Conservation (phyloP, 2,888 invertebrate species). For the Pseudococcus longispinus region DNA sequence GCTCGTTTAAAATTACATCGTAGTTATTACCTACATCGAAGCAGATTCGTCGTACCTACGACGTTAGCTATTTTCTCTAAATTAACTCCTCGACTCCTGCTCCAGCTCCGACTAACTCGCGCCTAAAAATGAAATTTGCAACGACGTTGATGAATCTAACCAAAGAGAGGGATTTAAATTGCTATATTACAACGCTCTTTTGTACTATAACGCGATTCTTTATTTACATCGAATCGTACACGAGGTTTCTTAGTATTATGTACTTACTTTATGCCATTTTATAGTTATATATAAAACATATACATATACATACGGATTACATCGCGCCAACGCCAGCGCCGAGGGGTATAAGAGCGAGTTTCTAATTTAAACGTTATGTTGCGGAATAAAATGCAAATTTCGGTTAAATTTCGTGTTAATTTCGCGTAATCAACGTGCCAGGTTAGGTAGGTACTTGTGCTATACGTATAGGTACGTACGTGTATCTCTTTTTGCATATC, state of each 20-base stretch:
- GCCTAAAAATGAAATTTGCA: slow-evolving; percentile 30
- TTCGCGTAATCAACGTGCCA: slow-evolving; percentile 24
- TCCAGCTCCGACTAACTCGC: too few species aligned
- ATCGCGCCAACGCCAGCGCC: background rate
- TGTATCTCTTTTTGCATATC: background rate
- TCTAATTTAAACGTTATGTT: slow-evolving; percentile 44
- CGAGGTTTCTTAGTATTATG: background rate
- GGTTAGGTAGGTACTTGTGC: background rate
- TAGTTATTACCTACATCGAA: background rate
- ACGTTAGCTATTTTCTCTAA: slow-evolving; percentile 29
- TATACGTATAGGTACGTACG: slow-evolving; percentile 4
- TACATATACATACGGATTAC: background rate
- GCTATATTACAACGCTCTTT: slow-evolving; percentile 13
- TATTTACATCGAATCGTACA: slow-evolving; percentile 2
- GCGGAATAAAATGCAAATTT: slow-evolving; percentile 41
- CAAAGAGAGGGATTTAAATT: slow-evolving; percentile 35
- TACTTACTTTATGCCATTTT: slow-evolving; percentile 16
- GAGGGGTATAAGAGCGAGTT: background rate
- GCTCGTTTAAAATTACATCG: slow-evolving; percentile 8
- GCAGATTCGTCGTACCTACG: background rate
- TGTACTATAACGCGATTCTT: slow-evolving; percentile 4
- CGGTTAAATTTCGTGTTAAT: slow-evolving; percentile 31
- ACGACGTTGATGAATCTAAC: slow-evolving; percentile 43
- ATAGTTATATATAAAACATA: background rate
- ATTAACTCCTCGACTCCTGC: slow-evolving; percentile 9